These are phyloP conservation scores for Neolamprologus multifasciatus DNA, from an alignment of 2,797 vertebrate species.

Conservation along the genomic window DNA sequence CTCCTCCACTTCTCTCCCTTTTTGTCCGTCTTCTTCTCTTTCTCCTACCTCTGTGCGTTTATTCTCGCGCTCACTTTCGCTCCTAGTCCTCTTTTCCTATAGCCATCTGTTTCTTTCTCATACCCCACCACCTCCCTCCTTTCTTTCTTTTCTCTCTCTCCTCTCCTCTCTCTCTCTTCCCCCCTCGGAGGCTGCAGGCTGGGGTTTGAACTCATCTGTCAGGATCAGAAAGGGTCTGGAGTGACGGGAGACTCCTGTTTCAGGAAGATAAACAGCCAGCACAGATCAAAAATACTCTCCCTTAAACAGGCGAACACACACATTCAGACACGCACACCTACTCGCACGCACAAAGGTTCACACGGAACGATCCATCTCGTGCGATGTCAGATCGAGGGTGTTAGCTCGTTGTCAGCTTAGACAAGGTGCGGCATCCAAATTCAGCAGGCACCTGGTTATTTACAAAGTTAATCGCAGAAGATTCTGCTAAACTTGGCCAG, in stretches of 20 bases:
- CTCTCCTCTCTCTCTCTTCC: slow-evolving; percentile 22
- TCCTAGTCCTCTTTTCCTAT: slow-evolving; percentile 51
- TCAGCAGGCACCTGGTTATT: slow-evolving; percentile 60
- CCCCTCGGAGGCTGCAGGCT: slow-evolving; percentile 61
- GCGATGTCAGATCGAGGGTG: slow-evolving; percentile 47
- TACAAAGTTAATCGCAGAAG: slow-evolving; percentile 46
- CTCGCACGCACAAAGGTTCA: slow-evolving; percentile 26
- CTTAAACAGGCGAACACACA: slow-evolving; percentile 36
- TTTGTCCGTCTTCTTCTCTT: slow-evolving; percentile 45
- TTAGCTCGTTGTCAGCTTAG: slow-evolving; percentile 59
- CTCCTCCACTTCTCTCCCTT: slow-evolving; percentile 44
- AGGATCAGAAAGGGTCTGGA: slow-evolving; percentile 72
- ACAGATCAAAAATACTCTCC: slow-evolving; percentile 64
- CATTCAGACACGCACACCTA: slow-evolving; percentile 16
- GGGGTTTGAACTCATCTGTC: slow-evolving; percentile 71
- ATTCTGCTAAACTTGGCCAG: slow-evolving; percentile 44
- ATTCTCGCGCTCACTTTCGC: slow-evolving; percentile 32
- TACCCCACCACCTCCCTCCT: neutral
- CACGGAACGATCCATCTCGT: slow-evolving; percentile 25
- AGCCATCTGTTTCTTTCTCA: slow-evolving; percentile 48
- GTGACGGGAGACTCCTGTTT: slow-evolving; percentile 72
- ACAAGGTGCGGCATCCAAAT: slow-evolving; percentile 58
- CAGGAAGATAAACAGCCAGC: slow-evolving; percentile 71
- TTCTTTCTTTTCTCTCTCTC: slow-evolving; percentile 7
- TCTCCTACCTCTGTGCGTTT: slow-evolving; percentile 30